Evolutionary conservation across 2,113 vertebrate species (phyloP), one percentile per base, ranked within the genome.

Genomic region (Seriola dumerili): DNA sequence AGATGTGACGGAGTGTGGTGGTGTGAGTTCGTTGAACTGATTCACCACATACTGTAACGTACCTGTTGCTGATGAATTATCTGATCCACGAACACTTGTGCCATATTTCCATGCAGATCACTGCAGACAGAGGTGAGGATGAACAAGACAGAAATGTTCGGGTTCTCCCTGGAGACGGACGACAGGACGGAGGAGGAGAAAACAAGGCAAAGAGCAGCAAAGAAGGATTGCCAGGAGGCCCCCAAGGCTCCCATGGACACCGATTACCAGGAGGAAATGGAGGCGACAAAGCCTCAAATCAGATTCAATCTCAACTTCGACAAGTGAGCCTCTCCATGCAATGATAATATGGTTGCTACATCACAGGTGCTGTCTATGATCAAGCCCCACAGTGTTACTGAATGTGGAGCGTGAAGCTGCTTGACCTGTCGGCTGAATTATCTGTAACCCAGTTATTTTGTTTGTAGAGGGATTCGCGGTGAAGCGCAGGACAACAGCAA

Each of bases 211-310:
- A 90, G 84, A 75, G 48, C 19, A 0, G 1, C 0, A 42, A 90
- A 58, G 89, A 93, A 48, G 85, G 86, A 7, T 84, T 90, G 34
- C 8, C 58, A 83, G 0, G 94, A 94, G 42, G 71, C 90, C 8
- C 93, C 94, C 38, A 94, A 91, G 68, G 94, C 94, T 3, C 95
- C 96, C 29, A 97, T 97, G 96, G 97, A 98, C 88, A 96, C 96
- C 4, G 92, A 96, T 36, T 96, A 95, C 23, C 95, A 95, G 76
- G 95, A 97, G 90, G 95, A 97, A 32, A 87, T 96, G 55, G 92
- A 94, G 65, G 0, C 58, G 0, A 62, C 76, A 19, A 87, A 85
- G 58, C 92, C 94, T 38, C 63, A 93, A 88, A 85, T 97, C 74
- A 96, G 93, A 83, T 93, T 97, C 71, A 96, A 97, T 46, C 88